Evolutionary conservation across 2,797 vertebrate species (phyloP), one percentile per base, ranked within the genome.

Genomic region (Picus viridis): DNA sequence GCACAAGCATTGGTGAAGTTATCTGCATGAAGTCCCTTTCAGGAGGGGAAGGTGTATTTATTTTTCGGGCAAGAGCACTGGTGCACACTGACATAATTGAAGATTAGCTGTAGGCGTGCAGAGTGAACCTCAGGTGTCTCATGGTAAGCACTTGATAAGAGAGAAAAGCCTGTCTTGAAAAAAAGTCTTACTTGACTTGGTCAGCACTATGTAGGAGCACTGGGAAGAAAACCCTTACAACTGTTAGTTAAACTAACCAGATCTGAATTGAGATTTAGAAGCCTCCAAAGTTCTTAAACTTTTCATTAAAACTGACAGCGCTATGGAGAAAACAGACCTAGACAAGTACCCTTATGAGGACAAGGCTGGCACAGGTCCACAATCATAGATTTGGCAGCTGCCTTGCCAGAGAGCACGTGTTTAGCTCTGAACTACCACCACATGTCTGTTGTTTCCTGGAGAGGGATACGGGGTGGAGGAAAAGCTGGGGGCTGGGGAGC

Each of bases 181-280:
- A 39, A 90, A 79, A 56, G 34, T 56, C 24, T 19, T 57, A 16
- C 0, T 72, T 8, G 3, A 59, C 47, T 83, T 86, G 53, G n/a
- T 85, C 49, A 80, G 65, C n/a, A 71, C 39, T 30, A 8, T 56
- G 27, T 0, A 68, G 23, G 29, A 56, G 16, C 47, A 76, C 9
- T 62, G 70, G 20, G 20, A 30, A 18, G 24, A 59, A 58, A 26
- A 63, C 16, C 17, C 10, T 26, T 30, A 32, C 13, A 0, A 1
- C 43, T 34, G 8, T 59, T 53, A 71, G 19, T 30, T 53, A 81
- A 93, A 62, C 29, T 43, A 65, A 69, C 15, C 14, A 71, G 23
- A 86, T 75, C 26, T 63, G n/a, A 89, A 65, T 69, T 69, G 70
- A 79, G 71, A 63, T 82, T 91, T 84, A 73, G 54, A 92, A 90